phyloP scores from a whole-genome alignment of 2,797 vertebrate genomes.

The Periparus ater region DNA sequence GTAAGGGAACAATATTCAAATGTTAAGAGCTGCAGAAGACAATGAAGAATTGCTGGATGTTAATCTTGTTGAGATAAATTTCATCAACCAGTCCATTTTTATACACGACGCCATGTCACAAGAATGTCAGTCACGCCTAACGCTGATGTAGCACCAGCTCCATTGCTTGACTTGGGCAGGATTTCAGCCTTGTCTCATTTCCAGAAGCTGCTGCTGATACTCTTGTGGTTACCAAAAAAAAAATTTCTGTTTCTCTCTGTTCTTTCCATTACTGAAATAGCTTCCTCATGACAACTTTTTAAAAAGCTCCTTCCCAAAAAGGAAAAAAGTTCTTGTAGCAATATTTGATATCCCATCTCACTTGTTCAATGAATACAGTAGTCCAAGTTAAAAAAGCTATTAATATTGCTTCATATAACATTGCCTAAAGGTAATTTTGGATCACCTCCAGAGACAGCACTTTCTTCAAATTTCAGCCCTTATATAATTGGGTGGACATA shows the following conservation, averaged over 20 bases:
- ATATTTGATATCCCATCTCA: background rate
- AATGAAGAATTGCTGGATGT: background rate
- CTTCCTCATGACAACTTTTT: background rate
- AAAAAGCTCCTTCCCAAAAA: slow-evolving; percentile 6
- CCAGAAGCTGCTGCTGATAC: background rate
- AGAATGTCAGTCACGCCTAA: background rate
- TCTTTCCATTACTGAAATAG: slow-evolving; percentile 49
- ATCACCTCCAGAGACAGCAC: background rate
- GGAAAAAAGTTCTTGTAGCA: background rate
- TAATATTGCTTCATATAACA: background rate
- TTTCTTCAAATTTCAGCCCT: background rate
- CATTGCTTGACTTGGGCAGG: background rate
- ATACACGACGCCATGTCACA: background rate
- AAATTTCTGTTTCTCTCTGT: background rate
- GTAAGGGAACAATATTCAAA: background rate
- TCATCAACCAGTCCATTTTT: background rate
- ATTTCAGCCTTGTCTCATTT: slow-evolving; percentile 4
- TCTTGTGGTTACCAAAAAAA: background rate
- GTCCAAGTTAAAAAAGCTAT: background rate
- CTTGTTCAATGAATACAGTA: background rate
- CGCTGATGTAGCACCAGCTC: background rate
- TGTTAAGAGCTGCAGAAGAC: background rate
- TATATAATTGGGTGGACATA: background rate
- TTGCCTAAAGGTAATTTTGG: background rate
- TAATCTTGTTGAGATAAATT: background rate